phyloP scores from a whole-genome alignment of 2,888 invertebrate genomes.

The Lithodes maja region DNA sequence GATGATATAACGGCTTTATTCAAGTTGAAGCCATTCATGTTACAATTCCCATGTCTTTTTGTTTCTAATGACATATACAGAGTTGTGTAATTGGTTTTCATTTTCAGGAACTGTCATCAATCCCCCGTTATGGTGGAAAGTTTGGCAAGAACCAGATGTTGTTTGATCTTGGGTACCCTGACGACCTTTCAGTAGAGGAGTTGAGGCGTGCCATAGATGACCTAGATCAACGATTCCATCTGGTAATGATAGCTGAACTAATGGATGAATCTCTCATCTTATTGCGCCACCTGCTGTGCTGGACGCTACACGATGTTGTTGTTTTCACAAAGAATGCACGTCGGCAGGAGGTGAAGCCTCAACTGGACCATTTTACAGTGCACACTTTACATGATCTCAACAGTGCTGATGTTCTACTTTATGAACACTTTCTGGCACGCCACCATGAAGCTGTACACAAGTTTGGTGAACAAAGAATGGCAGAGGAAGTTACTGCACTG shows the following conservation, averaged over 20 bases:
- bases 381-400: slow-evolving; percentile 45
- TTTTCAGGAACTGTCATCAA: slow-evolving; percentile 23
- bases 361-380: neutral
- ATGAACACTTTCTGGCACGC: slow-evolving; percentile 64
- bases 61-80: no score
- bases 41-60: no score
- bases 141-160: slow-evolving; percentile 68
- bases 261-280: slow-evolving; percentile 73
- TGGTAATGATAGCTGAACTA: slow-evolving; percentile 73
- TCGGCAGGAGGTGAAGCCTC: slow-evolving; percentile 44
- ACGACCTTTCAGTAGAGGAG: neutral
- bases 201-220: slow-evolving; percentile 19
- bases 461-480: slow-evolving; percentile 55
- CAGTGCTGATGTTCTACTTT: slow-evolving; percentile 63
- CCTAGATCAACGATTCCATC: slow-evolving; percentile 73
- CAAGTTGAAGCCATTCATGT: no score
- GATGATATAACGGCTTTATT: no score
- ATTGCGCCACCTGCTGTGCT: slow-evolving; percentile 73
- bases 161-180: slow-evolving; percentile 53
- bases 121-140: slow-evolving; percentile 31
- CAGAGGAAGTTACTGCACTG: slow-evolving; percentile 38
- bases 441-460: slow-evolving; percentile 40
- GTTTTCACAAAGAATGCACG: slow-evolving; percentile 72
- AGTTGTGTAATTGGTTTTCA: no score
- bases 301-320: slow-evolving; percentile 72